Base-by-base conservation (phyloP, 92 coral and sea anemone genomes). In the Palythoa heliodiscus region DNA sequence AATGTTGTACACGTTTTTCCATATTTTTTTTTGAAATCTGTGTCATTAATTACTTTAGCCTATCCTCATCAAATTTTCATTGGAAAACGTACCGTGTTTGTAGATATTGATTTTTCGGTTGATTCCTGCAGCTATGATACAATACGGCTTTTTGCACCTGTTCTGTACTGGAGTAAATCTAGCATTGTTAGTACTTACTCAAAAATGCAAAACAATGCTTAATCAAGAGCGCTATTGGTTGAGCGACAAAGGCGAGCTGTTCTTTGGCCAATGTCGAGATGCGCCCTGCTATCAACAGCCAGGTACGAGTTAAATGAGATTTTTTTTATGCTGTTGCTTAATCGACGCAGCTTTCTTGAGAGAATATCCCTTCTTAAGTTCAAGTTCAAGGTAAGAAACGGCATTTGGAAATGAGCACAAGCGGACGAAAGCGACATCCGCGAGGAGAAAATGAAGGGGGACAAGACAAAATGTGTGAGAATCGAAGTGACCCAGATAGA, bases 31-130 rank as follows among this genome's bases (percentile, higher is more conserved):
- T 39, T 19, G 6, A 35, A 78, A 63, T 22, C 54, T 7, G 11
- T 60, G 25, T 57, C 22, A 15, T 71, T 63, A 80, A 64, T 80
- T 80, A 55, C 74, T 80, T 80, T 40, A 64, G 47, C n/a, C 47
- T 20, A n/a, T 8, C 15, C 24, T 80, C 84, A 66, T 80, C 74
- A 80, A 80, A 80, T 35, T 61, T 80, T 80, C 72, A 80, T 80
- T 16, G 16, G 55, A 43, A 66, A 80, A 47, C 43, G 3, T 37
- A 40, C 73, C 17, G 73, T 79, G 69, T 64, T 63, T 35, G 73
- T 43, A 22, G 74, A 25, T 47, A 52, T 43, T 80, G 84, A 48
- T 68, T 64, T 40, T 9, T 38, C 43, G 58, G 23, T 74, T 43
- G 84, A 37, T 12, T 43, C 84, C 73, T 22, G 52, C 35, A 57